phyloP scores from a whole-genome alignment of 1,140 invertebrate species.

The Leucophenga varia region DNA sequence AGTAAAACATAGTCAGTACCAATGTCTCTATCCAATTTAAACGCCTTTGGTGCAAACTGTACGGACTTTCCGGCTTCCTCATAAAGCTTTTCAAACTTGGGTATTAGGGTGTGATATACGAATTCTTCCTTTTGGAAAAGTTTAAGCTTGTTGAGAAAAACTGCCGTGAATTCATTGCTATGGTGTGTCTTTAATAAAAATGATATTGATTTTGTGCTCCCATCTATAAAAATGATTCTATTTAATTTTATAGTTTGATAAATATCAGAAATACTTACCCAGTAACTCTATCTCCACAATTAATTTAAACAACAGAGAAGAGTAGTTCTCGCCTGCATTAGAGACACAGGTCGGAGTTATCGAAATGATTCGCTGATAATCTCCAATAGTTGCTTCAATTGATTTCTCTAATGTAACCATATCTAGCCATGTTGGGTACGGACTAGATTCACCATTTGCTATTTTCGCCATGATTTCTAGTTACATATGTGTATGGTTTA shows the following conservation, averaged over 20 bases:
- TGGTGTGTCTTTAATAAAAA: slow-evolving; percentile 44
- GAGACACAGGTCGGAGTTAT: slow-evolving; percentile 16
- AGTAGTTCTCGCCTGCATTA: slow-evolving; percentile 33
- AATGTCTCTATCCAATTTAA: slow-evolving; percentile 38
- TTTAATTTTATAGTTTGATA: neutral
- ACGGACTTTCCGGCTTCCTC: slow-evolving; percentile 29
- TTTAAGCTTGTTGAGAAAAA: slow-evolving; percentile 27
- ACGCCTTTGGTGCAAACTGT: slow-evolving; percentile 41
- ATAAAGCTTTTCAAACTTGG: slow-evolving; percentile 45
- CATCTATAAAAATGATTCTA: slow-evolving; percentile 20
- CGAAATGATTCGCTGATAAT: slow-evolving; percentile 26
- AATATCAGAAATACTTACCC: slow-evolving; percentile 14
- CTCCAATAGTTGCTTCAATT: slow-evolving; percentile 22
- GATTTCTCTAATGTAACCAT: slow-evolving; percentile 39
- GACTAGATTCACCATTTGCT: too few relatives aligned
- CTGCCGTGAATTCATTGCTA: slow-evolving; percentile 32
- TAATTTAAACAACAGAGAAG: slow-evolving; percentile 33
- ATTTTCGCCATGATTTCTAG: too few relatives aligned
- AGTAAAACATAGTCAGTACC: slow-evolving; percentile 52
- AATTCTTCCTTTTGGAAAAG: slow-evolving; percentile 45
- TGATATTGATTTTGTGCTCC: slow-evolving; percentile 24
- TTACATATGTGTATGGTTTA: too few relatives aligned
- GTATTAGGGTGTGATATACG: slow-evolving; percentile 41
- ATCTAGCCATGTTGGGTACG: slow-evolving; percentile 37
- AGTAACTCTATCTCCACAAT: slow-evolving; percentile 35